A percentile compares a stretch with the other conserved stretches of the same genome.
Conservation (phyloP, 1,140 invertebrate genomes). For the Drosophila ambigua region DNA sequence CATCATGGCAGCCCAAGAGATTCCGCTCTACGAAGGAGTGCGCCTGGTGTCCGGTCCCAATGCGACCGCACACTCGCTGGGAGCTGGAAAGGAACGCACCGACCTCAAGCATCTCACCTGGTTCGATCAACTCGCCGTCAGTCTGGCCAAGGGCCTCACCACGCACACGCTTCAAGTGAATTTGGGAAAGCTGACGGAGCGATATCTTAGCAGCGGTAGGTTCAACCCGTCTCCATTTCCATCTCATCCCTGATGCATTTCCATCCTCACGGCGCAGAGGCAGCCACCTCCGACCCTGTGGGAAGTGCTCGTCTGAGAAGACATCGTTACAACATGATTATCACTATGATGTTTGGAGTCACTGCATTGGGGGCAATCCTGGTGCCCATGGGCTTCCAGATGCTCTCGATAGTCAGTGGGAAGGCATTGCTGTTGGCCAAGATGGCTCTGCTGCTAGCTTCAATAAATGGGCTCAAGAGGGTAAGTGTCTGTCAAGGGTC, state of each 20-base stretch:
- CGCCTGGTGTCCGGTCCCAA: slow-evolving; percentile 30
- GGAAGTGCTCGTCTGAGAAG: slow-evolving; percentile 84
- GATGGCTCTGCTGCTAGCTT: slow-evolving; percentile 90
- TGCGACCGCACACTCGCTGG: slow-evolving; percentile 1
- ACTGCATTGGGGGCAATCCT: slow-evolving; percentile 89
- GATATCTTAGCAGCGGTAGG: slow-evolving; percentile 57
- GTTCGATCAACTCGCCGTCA: slow-evolving; percentile 78
- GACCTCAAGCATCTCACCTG: slow-evolving; percentile 69
- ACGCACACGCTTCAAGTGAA: slow-evolving; percentile 86
- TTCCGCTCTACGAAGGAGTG: slow-evolving; percentile 67
- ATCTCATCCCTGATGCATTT: background rate
- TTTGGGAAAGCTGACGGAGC: slow-evolving; percentile 83
- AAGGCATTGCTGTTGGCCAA: slow-evolving; percentile 90
- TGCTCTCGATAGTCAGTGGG: slow-evolving; percentile 90
- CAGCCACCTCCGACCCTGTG: slow-evolving; percentile 9
- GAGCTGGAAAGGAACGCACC: slow-evolving; percentile 41
- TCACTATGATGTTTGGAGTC: slow-evolving; percentile 90
- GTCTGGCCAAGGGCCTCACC: slow-evolving; percentile 85
- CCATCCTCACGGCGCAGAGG: slow-evolving; percentile 10
- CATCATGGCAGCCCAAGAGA: slow-evolving; percentile 56
- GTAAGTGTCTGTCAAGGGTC: slow-evolving; percentile 62
- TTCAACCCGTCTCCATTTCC: background rate
- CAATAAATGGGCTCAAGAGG: slow-evolving; percentile 90
- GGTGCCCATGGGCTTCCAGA: slow-evolving; percentile 91
- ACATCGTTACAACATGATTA: slow-evolving; percentile 86